Evolutionary conservation across 2,797 vertebrate species (phyloP).

Genomic region (Enteromius argenteus): DNA sequence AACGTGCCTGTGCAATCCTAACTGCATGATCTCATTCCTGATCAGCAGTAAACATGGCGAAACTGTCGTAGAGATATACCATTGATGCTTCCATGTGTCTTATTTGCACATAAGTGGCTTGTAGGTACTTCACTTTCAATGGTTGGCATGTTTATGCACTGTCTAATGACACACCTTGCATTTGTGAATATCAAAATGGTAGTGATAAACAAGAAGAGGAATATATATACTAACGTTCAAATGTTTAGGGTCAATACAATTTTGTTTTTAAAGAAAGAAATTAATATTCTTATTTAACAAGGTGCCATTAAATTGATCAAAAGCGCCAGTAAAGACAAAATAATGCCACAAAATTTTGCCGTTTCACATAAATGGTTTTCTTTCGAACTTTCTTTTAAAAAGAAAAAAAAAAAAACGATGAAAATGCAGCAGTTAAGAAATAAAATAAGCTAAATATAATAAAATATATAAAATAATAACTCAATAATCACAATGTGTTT

Average conservation of each 20-base stretch:
- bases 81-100: neutral
- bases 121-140: neutral
- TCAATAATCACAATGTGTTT: too few relatives aligned
- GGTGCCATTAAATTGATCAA: neutral
- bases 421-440: too few relatives aligned
- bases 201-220: neutral
- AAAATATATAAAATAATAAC: too few relatives aligned
- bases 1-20: neutral
- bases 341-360: neutral
- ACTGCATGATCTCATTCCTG: slow-evolving; percentile 11
- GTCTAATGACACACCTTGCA: neutral
- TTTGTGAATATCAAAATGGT: neutral
- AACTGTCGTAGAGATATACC: neutral
- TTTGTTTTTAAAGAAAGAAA: neutral
- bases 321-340: neutral
- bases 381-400: neutral
- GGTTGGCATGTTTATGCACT: neutral
- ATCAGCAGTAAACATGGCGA: slow-evolving; percentile 4
- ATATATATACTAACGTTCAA: neutral
- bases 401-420: too few relatives aligned
- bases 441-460: too few relatives aligned
- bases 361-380: neutral
- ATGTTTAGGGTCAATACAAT: neutral
- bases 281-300: neutral
- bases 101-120: slow-evolving; percentile 15